Conservation (phyloP, 92 coral and sea anemone species). For the Palythoa grandis region DNA sequence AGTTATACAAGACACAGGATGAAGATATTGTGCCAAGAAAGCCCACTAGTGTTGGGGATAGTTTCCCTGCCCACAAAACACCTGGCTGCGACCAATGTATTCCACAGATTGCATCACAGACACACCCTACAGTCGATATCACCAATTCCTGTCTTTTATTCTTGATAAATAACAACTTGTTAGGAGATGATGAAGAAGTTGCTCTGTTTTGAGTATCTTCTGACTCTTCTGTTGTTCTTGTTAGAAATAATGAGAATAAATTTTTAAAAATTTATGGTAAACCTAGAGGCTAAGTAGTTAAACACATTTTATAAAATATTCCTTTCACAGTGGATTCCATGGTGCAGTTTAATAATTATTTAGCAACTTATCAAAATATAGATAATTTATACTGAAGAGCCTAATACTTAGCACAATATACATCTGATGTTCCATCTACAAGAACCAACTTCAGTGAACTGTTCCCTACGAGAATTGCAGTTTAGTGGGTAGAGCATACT, state of each 20-base stretch:
- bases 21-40: slow-evolving; percentile 82
- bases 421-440: no score
- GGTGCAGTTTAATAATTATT: no score
- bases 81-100: slow-evolving; percentile 84
- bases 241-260: background rate
- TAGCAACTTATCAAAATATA: no score
- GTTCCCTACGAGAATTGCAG: no score
- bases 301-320: no score
- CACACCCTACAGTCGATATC: slow-evolving; percentile 57
- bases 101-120: slow-evolving; percentile 72
- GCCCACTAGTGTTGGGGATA: slow-evolving; percentile 63
- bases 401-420: no score
- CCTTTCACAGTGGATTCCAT: background rate
- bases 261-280: background rate
- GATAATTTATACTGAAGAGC: no score
- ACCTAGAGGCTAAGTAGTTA: no score
- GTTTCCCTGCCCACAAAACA: slow-evolving; percentile 75
- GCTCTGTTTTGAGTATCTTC: slow-evolving; percentile 2
- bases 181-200: background rate
- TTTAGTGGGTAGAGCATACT: no score
- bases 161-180: slow-evolving; percentile 21
- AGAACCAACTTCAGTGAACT: no score
- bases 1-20: slow-evolving; percentile 62
- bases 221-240: background rate
- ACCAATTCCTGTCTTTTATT: slow-evolving; percentile 41